Percentiles rank a stretch among this genome's conserved stretches.
Conservation (phyloP, 2,797 vertebrate genomes). For the Hirundo rustica region DNA sequence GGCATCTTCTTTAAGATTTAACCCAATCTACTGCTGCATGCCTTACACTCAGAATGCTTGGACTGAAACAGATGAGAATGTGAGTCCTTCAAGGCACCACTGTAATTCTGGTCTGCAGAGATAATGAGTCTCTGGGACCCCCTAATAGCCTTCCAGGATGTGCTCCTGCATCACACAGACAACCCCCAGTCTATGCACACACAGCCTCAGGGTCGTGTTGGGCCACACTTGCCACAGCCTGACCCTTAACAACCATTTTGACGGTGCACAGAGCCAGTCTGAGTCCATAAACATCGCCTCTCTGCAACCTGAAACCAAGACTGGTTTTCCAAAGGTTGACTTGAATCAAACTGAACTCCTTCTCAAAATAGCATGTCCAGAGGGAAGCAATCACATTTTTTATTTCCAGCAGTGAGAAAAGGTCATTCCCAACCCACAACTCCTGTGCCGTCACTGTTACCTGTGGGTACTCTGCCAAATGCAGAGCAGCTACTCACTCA, state of each 20-base stretch:
- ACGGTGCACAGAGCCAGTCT: not conserved
- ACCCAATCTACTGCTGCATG: not conserved
- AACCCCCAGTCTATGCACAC: not conserved
- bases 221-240: not conserved
- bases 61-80: accelerated
- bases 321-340: not conserved
- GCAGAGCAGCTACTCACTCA: not conserved
- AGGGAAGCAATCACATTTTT: not conserved
- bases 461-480: not conserved
- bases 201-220: accelerated
- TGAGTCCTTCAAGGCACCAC: not conserved
- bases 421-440: not conserved
- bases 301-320: not conserved
- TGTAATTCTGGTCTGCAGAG: not conserved
- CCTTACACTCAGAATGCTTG: not conserved
- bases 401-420: not conserved
- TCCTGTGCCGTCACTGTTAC: not conserved
- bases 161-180: not conserved
- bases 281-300: not conserved
- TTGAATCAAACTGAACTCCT: not conserved
- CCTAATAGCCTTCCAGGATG: not conserved
- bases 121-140: not conserved
- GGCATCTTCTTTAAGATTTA: not conserved
- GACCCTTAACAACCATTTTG: not conserved
- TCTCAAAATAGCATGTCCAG: not conserved